phyloP scores from a whole-genome alignment of 2,888 invertebrate species.

The Pristionchus maxplancki region DNA sequence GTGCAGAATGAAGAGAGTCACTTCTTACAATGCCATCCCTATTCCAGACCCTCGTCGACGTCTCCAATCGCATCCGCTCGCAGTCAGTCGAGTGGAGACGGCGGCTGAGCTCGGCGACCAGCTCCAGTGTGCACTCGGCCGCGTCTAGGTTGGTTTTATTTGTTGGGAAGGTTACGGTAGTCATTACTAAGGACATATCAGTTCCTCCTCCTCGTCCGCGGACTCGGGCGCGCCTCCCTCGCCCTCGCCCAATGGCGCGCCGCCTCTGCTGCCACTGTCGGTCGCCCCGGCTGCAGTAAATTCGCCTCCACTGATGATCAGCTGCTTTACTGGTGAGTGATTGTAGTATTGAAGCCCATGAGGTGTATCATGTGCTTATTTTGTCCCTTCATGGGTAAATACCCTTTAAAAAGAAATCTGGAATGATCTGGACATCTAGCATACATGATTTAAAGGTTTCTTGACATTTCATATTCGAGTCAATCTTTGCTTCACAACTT shows the following conservation, averaged over 20 bases:
- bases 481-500: no score
- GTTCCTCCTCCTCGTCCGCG: constrained; percentile 1
- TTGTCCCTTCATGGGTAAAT: no score
- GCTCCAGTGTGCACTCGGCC: constrained; percentile 11
- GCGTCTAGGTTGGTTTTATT: not conserved
- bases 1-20: no score
- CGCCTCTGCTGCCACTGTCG: not conserved
- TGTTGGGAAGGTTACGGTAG: not conserved
- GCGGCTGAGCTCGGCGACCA: constrained; percentile 4
- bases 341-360: no score
- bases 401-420: no score
- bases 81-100: constrained; percentile 57
- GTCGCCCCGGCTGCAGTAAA: not conserved
- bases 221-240: constrained; percentile 47
- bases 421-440: no score
- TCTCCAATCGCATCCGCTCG: constrained; percentile 59
- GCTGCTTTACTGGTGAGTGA: constrained; percentile 14
- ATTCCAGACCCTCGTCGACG: constrained; percentile 56
- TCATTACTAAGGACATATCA: not conserved
- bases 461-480: no score
- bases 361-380: no score
- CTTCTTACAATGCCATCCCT: no score
- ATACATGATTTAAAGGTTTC: no score
- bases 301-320: constrained; percentile 17
- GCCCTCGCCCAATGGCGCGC: not conserved